These are phyloP conservation scores for Cryptophagus acutangulus DNA, from an alignment of 2,888 invertebrate genomes.

Conservation along the genomic window DNA sequence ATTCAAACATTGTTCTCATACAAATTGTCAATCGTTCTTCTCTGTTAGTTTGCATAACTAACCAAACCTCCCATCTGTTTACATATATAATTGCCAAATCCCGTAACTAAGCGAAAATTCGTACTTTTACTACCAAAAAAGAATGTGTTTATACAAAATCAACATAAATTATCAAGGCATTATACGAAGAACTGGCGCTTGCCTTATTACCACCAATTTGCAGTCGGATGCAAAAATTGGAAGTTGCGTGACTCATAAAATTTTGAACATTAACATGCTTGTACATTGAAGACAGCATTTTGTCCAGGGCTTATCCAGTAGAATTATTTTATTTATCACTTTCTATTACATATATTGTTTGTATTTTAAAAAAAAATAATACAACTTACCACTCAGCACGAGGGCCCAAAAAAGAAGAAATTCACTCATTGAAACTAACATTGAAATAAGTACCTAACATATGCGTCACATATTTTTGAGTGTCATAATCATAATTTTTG, in stretches of 20 bases:
- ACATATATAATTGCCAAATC: too few relatives aligned
- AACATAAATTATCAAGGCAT: slow-evolving; percentile 30
- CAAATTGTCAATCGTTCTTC: slow-evolving; percentile 9
- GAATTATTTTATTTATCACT: too few relatives aligned
- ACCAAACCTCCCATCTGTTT: slow-evolving; percentile 9
- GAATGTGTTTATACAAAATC: slow-evolving; percentile 27
- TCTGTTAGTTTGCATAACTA: slow-evolving; percentile 13
- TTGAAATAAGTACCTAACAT: slow-evolving; percentile 23
- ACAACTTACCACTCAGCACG: slow-evolving; percentile 37
- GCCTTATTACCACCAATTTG: slow-evolving; percentile 14
- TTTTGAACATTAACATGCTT: slow-evolving; percentile 21
- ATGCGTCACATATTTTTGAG: slow-evolving; percentile 16
- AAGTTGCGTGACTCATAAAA: slow-evolving; percentile 28
- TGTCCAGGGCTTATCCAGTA: background rate
- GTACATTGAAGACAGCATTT: slow-evolving; percentile 3
- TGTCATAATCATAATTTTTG: too few relatives aligned
- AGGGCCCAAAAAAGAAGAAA: slow-evolving; percentile 35
- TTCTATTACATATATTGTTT: too few relatives aligned
- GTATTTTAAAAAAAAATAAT: slow-evolving; percentile 1
- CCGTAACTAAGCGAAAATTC: slow-evolving; percentile 8
- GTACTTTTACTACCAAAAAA: slow-evolving; percentile 23
- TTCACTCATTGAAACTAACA: slow-evolving; percentile 34
- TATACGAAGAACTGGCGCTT: slow-evolving; percentile 9
- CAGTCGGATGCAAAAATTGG: slow-evolving; percentile 13
- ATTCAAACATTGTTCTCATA: slow-evolving; percentile 13